Base-by-base conservation (phyloP, 1,140 invertebrate species). In the Gryllus bimaculatus region DNA sequence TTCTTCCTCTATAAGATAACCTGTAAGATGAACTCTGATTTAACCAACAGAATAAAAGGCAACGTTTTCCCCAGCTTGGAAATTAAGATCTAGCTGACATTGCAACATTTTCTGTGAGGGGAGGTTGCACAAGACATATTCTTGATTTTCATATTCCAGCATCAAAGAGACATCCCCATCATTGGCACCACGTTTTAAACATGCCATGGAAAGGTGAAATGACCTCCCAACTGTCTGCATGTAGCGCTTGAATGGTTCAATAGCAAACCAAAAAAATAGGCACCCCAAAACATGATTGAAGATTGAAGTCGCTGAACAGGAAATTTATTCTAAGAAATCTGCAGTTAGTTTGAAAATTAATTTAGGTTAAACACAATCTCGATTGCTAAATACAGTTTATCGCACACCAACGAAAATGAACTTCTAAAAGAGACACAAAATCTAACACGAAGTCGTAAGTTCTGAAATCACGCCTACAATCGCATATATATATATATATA, bases 181-280 rank as follows among this genome's bases (percentile, higher is more conserved):
- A 81, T 88, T 87, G 12, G 39, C 47, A 47, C 15, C 75, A 48
- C 73, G 47, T 21, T 79, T 47, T 26, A 79, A 47, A 20, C 78
- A 79, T 7, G 95, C 95, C 88, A 95, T 95, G 0, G 95, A 96
- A 39, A 98, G 89, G 86, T 96, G 95, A 85, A 97, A 97, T 20
- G 92, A 86, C 80, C 91, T 92, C 82, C 93, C 91, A 80, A 96
- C 94, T 66, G 89, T 90, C 85, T 96, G 95, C 48, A 92, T 90
- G 85, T 97, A 97, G 81, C 92, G 90, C 85, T 95, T 95, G 79
- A 94, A 92, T 47, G 93, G 91, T 87, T 96, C 94, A 86, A 95
- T 89, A 81, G 92, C 91, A 39, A 39, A 39, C 1, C 26, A 39
- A 39, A 39, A 39, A 39, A 1, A 2, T 39, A n/a, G n/a, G n/a